Evolutionary conservation across 2,113 vertebrate species (phyloP).

Genomic region (Pholis gunnellus): DNA sequence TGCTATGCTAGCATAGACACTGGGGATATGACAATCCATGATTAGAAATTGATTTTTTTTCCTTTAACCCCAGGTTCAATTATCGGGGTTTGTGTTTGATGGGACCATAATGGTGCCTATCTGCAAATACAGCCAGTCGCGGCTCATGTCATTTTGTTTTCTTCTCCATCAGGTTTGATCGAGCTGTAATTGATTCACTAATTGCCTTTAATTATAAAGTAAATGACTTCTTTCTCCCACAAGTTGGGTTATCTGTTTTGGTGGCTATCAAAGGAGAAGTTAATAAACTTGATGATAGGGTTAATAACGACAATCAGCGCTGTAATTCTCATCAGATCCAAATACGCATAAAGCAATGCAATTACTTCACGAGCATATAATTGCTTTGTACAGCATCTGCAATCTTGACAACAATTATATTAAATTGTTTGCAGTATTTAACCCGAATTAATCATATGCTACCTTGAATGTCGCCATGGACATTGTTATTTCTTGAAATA

Average conservation of each 20-base stretch:
- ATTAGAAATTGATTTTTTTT: constrained; percentile 82
- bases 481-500: constrained; percentile 15
- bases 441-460: constrained; percentile 41
- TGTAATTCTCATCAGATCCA: constrained; percentile 69
- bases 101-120: constrained; percentile 66
- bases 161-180: constrained; percentile 77
- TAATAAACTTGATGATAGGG: constrained; percentile 72
- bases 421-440: constrained; percentile 23
- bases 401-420: constrained; percentile 57
- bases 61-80: constrained; percentile 74
- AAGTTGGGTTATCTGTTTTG: constrained; percentile 68
- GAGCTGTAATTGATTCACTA: constrained; percentile 80
- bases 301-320: constrained; percentile 71
- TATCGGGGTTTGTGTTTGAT: constrained; percentile 73
- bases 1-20: constrained; percentile 43
- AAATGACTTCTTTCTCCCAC: constrained; percentile 65
- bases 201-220: constrained; percentile 82
- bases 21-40: constrained; percentile 72
- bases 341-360: constrained; percentile 63
- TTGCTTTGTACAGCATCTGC: constrained; percentile 53
- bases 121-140: constrained; percentile 61
- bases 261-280: constrained; percentile 70
- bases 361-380: constrained; percentile 59
- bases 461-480: constrained; percentile 15
- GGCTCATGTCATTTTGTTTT: constrained; percentile 63